Evolutionary conservation across 2,797 vertebrate genomes (phyloP).

Genomic region (Gymnoscopelus microlampas): DNA sequence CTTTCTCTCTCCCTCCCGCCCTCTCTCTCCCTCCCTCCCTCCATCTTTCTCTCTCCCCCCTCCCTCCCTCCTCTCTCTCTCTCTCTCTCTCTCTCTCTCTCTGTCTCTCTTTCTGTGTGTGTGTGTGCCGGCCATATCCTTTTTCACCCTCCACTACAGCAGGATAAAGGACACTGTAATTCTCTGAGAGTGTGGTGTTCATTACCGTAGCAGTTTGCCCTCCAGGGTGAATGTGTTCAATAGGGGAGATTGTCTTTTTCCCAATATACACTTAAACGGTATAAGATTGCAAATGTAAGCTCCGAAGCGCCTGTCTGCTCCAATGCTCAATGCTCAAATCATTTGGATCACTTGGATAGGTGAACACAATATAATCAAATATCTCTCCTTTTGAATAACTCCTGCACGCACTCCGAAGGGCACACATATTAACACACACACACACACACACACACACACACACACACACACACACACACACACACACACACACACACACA

Average conservation of each 20-base stretch:
- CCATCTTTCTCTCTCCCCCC: slow-evolving; percentile 4
- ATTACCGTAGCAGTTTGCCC: slow-evolving; percentile 90
- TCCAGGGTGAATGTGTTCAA: slow-evolving; percentile 87
- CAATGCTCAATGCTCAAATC: slow-evolving; percentile 80
- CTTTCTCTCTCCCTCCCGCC: neutral
- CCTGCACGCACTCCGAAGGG: slow-evolving; percentile 61
- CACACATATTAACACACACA: slow-evolving; percentile 19
- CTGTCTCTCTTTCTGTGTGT: slow-evolving; percentile 25
- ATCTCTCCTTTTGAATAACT: slow-evolving; percentile 73
- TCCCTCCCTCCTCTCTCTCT: slow-evolving; percentile 1
- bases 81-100: neutral
- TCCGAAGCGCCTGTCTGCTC: slow-evolving; percentile 76
- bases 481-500: neutral
- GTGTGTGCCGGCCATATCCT: slow-evolving; percentile 67
- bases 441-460: neutral
- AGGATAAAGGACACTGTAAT: slow-evolving; percentile 91
- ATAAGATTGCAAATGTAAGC: slow-evolving; percentile 82
- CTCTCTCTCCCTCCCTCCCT: neutral
- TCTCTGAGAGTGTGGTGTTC: slow-evolving; percentile 90
- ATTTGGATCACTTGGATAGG: slow-evolving; percentile 79
- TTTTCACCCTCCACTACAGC: slow-evolving; percentile 79
- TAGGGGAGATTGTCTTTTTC: slow-evolving; percentile 88
- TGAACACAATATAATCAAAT: slow-evolving; percentile 81
- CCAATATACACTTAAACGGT: slow-evolving; percentile 85
- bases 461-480: slow-evolving; percentile 29